phyloP scores from a whole-genome alignment of 2,888 invertebrate genomes.

The Operophtera brumata region DNA sequence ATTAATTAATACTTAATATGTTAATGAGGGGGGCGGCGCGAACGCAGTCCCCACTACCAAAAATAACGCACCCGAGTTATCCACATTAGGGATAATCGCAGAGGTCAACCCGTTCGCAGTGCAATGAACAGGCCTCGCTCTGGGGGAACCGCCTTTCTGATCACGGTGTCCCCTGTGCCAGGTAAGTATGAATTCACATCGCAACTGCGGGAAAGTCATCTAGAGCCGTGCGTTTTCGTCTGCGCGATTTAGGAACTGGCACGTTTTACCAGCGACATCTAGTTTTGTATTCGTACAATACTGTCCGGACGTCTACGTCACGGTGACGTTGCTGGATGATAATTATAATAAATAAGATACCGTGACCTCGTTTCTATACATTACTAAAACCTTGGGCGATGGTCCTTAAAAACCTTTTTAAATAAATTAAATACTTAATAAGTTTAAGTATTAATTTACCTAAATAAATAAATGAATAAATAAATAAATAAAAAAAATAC shows the following conservation, averaged over 20 bases:
- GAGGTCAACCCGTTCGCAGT: constrained; percentile 29
- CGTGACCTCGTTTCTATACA: too few relatives aligned
- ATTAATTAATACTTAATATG: too few relatives aligned
- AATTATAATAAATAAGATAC: too few relatives aligned
- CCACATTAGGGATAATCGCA: constrained; percentile 31
- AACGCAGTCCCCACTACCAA: constrained; percentile 28
- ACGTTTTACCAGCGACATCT: constrained; percentile 18
- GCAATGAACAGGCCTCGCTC: constrained; percentile 23
- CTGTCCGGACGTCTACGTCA: too few relatives aligned
- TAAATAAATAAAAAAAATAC: too few relatives aligned
- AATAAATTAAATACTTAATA: too few relatives aligned
- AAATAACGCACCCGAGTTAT: constrained; percentile 28
- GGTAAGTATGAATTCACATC: constrained; percentile 22
- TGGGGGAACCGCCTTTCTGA: constrained; percentile 27
- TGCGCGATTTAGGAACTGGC: constrained; percentile 21
- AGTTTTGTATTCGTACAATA: not conserved
- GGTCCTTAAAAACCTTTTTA: too few relatives aligned
- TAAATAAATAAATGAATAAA: too few relatives aligned
- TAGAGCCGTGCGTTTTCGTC: constrained; percentile 13
- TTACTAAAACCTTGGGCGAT: too few relatives aligned
- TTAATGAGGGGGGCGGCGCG: constrained; percentile 20
- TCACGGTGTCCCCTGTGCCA: constrained; percentile 28
- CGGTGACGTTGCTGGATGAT: too few relatives aligned
- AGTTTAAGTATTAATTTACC: too few relatives aligned
- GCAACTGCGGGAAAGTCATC: not conserved